Evolutionary conservation across 2,797 vertebrate genomes (phyloP).

Genomic region (Xiphorhynchus erythropygius): DNA sequence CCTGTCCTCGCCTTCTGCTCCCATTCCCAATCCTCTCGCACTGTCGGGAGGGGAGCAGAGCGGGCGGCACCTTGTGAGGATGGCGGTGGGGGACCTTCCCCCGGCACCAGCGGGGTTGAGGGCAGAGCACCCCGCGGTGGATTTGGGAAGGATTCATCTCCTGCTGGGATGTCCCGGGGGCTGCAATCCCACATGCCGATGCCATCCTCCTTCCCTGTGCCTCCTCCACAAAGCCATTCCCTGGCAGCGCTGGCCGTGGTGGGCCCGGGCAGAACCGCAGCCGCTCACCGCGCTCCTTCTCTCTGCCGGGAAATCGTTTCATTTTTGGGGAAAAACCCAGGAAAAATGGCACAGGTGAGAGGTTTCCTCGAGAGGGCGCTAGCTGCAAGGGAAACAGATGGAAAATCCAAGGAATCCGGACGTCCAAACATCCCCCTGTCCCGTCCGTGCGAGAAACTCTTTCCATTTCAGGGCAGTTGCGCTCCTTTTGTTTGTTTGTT

Average conservation of each 20-base stretch:
- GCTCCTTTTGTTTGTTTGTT: no score
- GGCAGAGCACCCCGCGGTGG: background rate
- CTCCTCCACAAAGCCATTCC: no score
- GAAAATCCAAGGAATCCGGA: background rate
- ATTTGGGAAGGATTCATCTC: background rate
- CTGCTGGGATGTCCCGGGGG: accelerated
- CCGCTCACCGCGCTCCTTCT: background rate
- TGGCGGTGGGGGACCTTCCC: background rate
- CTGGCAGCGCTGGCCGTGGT: no score
- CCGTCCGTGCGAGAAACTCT: background rate
- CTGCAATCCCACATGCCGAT: background rate
- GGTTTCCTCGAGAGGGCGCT: background rate
- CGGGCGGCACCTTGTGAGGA: accelerated
- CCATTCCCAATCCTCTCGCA: background rate
- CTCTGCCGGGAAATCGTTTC: background rate
- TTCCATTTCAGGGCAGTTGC: background rate
- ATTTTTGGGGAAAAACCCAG: accelerated
- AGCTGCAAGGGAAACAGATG: background rate
- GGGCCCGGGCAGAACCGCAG: background rate
- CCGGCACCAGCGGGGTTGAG: accelerated
- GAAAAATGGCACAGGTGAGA: background rate
- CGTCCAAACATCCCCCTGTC: background rate
- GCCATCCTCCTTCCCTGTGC: background rate
- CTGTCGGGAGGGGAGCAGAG: background rate
- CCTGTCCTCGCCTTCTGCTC: background rate